phyloP scores from a whole-genome alignment of 1,140 invertebrate genomes.

The Drosophila serrata region DNA sequence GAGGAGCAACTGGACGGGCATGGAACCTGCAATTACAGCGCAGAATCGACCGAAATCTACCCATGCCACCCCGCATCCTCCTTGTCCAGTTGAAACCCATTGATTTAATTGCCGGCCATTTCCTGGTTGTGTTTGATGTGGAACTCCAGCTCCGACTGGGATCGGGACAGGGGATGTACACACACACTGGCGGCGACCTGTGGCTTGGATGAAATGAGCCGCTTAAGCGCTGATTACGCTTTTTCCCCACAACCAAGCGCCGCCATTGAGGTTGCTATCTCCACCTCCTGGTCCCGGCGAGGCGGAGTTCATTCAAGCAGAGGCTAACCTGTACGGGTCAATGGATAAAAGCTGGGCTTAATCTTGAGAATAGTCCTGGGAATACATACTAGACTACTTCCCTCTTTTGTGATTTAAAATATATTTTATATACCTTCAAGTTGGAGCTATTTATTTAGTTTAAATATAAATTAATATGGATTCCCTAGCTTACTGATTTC shows the following conservation, averaged over 20 bases:
- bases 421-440: rapidly evolving
- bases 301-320: slow-evolving; percentile 51
- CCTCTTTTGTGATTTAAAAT: background rate
- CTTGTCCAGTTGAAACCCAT: slow-evolving; percentile 61
- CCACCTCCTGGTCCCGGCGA: slow-evolving; percentile 14
- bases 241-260: slow-evolving; percentile 70
- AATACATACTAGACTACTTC: background rate
- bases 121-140: slow-evolving; percentile 83
- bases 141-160: slow-evolving; percentile 51
- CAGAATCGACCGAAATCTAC: slow-evolving; percentile 51
- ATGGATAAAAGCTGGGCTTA: slow-evolving; percentile 7
- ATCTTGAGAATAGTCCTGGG: background rate
- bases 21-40: slow-evolving; percentile 70
- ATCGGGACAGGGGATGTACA: slow-evolving; percentile 17
- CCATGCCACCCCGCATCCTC: slow-evolving; percentile 31
- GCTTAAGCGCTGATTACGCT: slow-evolving; percentile 76
- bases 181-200: slow-evolving; percentile 8
- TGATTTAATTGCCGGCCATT: slow-evolving; percentile 85
- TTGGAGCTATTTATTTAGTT: no score
- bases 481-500: background rate
- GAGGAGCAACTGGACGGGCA: slow-evolving; percentile 16
- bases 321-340: slow-evolving; percentile 19
- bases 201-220: slow-evolving; percentile 74
- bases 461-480: no score
- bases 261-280: slow-evolving; percentile 35